Conservation (phyloP, 1,140 invertebrate species). For the Leptopilina clavipes region DNA sequence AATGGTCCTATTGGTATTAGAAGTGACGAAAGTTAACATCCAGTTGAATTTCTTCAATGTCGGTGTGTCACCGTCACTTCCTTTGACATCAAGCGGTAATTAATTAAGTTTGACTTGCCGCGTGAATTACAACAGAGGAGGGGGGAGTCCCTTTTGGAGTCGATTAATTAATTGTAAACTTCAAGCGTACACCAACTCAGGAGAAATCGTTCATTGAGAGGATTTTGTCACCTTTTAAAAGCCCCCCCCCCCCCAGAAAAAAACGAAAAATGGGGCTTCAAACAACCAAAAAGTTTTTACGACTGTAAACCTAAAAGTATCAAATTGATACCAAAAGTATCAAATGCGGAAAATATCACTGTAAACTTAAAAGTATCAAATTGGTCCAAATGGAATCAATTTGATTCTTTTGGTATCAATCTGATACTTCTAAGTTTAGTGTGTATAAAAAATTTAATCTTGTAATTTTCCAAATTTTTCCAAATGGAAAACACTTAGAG, state of each 20-base stretch:
- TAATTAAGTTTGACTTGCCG: conserved; percentile 69
- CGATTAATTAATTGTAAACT: conserved; percentile 68
- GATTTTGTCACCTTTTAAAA: conserved; percentile 69
- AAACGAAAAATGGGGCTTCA: conserved; percentile 34
- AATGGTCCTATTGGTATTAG: conserved; percentile 16
- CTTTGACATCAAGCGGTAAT: conserved; percentile 53
- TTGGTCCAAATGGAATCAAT: no score
- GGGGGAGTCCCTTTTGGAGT: conserved; percentile 43
- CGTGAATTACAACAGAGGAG: conserved; percentile 66
- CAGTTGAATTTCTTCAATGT: background rate
- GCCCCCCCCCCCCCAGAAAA: no score
- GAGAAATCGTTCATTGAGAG: conserved; percentile 45
- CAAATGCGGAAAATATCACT: no score
- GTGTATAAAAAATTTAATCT: no score
- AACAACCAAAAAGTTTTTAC: background rate
- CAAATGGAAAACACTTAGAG: background rate
- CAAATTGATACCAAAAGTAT: no score
- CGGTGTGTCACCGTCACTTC: background rate
- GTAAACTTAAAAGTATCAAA: no score
- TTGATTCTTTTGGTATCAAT: no score
- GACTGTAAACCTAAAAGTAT: no score
- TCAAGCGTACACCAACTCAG: conserved; percentile 43
- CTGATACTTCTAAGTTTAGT: no score
- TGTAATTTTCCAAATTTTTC: no score
- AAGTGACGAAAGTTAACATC: conserved; percentile 25